Evolutionary conservation across 2,113 vertebrate genomes (phyloP).

Genomic region (Pyxicephalus adspersus): DNA sequence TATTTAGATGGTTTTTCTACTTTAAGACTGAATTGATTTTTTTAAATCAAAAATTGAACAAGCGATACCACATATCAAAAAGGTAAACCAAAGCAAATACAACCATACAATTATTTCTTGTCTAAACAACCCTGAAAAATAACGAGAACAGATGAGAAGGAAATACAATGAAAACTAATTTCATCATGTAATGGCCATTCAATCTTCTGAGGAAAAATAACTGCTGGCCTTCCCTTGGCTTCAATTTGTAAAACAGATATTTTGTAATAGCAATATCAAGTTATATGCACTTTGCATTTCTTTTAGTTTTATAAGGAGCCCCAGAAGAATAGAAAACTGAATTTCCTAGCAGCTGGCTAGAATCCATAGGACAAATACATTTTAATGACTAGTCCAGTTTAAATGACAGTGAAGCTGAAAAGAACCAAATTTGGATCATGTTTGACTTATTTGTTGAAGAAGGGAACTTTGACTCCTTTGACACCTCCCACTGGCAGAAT

Average conservation of each 20-base stretch:
- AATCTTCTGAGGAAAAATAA: not conserved
- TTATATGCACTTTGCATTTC: no score
- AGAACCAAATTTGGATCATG: no score
- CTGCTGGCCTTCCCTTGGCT: not conserved
- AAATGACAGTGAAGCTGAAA: no score
- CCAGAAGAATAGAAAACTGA: no score
- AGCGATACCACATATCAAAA: not conserved
- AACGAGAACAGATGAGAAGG: not conserved
- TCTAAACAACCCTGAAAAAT: not conserved
- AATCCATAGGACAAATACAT: no score
- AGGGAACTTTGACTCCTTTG: no score
- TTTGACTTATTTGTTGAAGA: no score
- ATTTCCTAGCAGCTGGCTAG: no score
- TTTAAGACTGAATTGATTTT: conserved; percentile 23
- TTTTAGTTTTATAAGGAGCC: no score
- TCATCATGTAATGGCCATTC: not conserved
- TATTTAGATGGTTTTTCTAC: no score
- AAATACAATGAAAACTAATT: not conserved
- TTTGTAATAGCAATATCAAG: not conserved
- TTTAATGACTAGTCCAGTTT: no score
- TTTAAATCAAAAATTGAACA: conserved; percentile 8
- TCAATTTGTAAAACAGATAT: conserved; percentile 2
- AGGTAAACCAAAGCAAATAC: not conserved
- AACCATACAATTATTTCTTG: conserved; percentile 21
- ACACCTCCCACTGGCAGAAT: no score